Evolutionary conservation across 2,113 vertebrate genomes (phyloP), one percentile per base, ranked within the genome.

Genomic region (Triplophysa rosa): DNA sequence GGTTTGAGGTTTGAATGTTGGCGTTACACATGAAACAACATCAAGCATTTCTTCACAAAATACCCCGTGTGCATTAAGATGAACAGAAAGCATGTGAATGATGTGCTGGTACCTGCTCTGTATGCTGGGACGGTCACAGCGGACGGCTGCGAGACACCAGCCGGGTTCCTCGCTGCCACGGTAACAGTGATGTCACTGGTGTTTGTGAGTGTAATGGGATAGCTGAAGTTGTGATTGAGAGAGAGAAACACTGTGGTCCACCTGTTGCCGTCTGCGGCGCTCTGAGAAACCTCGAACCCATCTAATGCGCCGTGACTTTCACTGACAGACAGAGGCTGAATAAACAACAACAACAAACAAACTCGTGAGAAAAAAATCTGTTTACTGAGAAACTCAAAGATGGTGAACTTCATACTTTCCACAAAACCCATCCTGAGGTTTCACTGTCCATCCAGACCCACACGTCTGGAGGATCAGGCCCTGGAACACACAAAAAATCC

Each of bases 401-500:
- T 0, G 19, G 37, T 17, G 2, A 69, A 19, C 3, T 19, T 59
- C 69, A 56, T 66, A 94, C 93, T 88, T 92, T 94, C 93, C 93
- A 94, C 59, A 91, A 0, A 45, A 94, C 33, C 37, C 58, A 80
- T 3, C 87, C 90, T 6, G 85, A 86, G 68, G 84, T 74, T 77
- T 91, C 84, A 73, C 47, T 78, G 77, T 87, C 87, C 77, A 88
- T 87, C 86, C 88, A 88, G 49, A 90, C 12, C 92, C 93, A 94
- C 17, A 91, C 76, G 72, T 92, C 90, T 65, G 82, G 91, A 66
- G 90, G 62, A 24, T 90, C 86, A 26, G 93, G 89, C 82, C 83
- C 92, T 94, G 61, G 65, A 24, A 70, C 17, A 37, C 1, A 75
- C 77, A 40, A 68, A 23, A 67, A 16, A 75, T 24, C 24, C 1